Evolutionary conservation across 2,797 vertebrate genomes (phyloP), one percentile per base, ranked within the genome.

Genomic region (Sebastes dallii): DNA sequence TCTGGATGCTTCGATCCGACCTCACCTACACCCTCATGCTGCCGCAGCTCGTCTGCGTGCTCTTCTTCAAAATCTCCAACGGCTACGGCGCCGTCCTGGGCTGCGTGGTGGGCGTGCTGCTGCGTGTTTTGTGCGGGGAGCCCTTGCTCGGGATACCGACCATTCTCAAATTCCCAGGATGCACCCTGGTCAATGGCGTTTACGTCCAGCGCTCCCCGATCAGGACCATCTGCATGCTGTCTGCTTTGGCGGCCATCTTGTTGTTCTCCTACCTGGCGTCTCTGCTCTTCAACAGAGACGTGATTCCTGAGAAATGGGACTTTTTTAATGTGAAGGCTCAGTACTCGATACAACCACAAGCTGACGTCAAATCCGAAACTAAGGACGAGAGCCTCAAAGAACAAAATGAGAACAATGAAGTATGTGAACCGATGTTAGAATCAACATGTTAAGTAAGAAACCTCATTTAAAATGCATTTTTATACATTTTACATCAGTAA

Each of bases 1-100:
- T 97, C 72, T 96, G 95, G 96, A 88, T 96, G 88, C 91, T 96
- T 13, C 93, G 95, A 0, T 93, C 95, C 1, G 96, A 97, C 78
- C 88, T 97, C 85, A 94, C 96, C 46, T 96, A 96, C 0, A 89
- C 94, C 1, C 77, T 97, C 42, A 93, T 97, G 77, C 93, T 96
- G 59, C 95, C 95, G 3, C 96, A 97, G 84, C 89, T 96, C 18
- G 93, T 94, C 64, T 97, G 96, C 1, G 92, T 95, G 14, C 95
- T 96, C 46, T 97, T 96, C 13, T 55, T 90, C 78, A 80, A 70
- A 14, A n/a, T 89, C 65, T 95, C 94, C 1, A 96, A 97, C 54
- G 90, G 86, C 2, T 97, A 96, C 0, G 94, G 96, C 1, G 92
- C 92, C 3, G 76, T 93, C 0, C 74, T 89, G 77, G 92, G 92